A percentile compares a stretch with the other conserved stretches of the same genome.
Evolutionary conservation across 2,797 vertebrate genomes (phyloP).

Genomic region (Erpetoichthys calabaricus): DNA sequence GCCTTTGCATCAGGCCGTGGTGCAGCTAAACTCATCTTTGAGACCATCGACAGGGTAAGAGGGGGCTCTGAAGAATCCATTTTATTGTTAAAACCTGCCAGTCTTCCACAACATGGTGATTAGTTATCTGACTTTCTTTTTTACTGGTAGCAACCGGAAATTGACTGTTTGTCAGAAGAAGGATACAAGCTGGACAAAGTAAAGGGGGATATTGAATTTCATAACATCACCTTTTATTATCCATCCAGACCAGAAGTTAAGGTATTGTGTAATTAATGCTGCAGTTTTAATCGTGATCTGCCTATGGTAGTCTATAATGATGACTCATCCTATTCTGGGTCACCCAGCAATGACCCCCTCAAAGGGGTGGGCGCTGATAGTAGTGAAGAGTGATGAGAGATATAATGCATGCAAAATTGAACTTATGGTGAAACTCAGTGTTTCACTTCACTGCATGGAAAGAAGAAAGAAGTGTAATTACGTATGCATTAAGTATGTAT

Average conservation of each 20-base stretch:
- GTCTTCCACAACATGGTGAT: too few species aligned
- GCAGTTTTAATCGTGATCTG: background rate
- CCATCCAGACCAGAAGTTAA: constrained; percentile 81
- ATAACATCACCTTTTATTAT: constrained; percentile 75
- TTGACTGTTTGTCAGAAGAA: constrained; percentile 84
- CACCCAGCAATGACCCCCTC: too few species aligned
- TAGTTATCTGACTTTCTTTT: background rate
- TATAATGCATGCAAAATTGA: too few species aligned
- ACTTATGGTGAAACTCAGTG: too few species aligned
- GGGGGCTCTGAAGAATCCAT: background rate
- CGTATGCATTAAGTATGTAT: too few species aligned
- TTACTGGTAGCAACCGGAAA: constrained; percentile 60
- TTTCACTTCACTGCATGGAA: too few species aligned
- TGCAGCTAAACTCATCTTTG: constrained; percentile 58
- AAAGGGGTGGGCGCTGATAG: too few species aligned
- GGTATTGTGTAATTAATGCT: constrained; percentile 40
- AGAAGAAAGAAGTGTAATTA: too few species aligned
- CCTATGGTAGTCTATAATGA: too few species aligned
- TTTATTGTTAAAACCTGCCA: background rate
- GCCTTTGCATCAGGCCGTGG: constrained; percentile 59
- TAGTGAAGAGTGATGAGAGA: too few species aligned
- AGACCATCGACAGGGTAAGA: constrained; percentile 58
- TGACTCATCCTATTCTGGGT: too few species aligned
- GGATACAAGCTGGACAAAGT: constrained; percentile 78
- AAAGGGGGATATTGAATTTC: constrained; percentile 85